phyloP scores from a whole-genome alignment of 1,140 invertebrate species.

The Diplogasteroides magnus region DNA sequence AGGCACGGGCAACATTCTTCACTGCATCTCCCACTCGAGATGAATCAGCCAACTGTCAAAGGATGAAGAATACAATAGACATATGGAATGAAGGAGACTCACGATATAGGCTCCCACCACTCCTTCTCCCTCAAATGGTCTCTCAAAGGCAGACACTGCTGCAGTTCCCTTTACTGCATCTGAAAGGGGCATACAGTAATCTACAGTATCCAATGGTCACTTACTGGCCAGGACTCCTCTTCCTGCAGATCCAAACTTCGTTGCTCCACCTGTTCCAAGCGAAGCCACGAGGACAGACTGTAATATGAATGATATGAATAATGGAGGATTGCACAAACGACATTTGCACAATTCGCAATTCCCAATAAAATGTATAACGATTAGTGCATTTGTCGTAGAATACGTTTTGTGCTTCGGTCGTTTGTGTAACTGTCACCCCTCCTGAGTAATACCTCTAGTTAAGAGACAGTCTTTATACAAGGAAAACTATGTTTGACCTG shows the following conservation, averaged over 20 bases:
- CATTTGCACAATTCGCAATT: no score
- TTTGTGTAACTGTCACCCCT: no score
- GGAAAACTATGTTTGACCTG: no score
- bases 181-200: no score
- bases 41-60: neutral
- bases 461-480: no score
- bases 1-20: neutral
- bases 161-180: no score
- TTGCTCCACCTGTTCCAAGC: neutral
- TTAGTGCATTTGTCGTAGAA: no score
- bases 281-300: neutral
- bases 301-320: no score
- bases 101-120: neutral
- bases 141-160: neutral
- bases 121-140: neutral
- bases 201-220: neutral
- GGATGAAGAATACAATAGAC: neutral
- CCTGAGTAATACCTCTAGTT: no score
- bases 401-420: no score
- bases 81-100: neutral
- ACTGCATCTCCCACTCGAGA: neutral
- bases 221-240: slow-evolving; percentile 1
- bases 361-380: no score
- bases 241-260: neutral
- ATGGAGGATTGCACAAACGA: no score